Evolutionary conservation across 2,797 vertebrate genomes (phyloP), one percentile per base, ranked within the genome.

Genomic region (Gephyroberyx darwinii): DNA sequence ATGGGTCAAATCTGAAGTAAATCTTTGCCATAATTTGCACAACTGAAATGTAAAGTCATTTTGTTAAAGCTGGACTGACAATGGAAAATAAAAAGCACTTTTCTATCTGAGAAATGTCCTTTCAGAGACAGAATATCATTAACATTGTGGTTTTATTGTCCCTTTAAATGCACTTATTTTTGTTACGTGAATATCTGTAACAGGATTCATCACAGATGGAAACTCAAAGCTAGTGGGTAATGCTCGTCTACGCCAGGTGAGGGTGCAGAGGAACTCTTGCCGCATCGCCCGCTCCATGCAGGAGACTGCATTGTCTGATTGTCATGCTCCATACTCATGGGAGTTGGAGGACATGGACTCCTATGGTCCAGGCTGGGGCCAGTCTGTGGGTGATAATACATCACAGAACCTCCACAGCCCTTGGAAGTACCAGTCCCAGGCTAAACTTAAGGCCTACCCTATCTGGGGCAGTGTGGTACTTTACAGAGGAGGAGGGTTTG

Each of bases 121-220:
- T 26, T 26, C 1, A 26, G 35, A 37, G 5, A 37, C 8, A 37
- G 35, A 37, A 26, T 26, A 8, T 37, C 35, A 37, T 37, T 1
- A 37, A 37, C 8, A 12, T 41, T 41, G 19, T 55, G 4, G 2
- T 39, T 59, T 20, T 41, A n/a, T 7, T 6, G 58, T 53, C 22
- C n/a, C 47, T 68, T 52, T 20, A 52, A 57, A 52, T 54, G 5
- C 19, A 14, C 33, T 43, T 19, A 14, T n/a, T 61, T 8, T 61
- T 83, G 0, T 39, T 20, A 6, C 73, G 2, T 69, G 17, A 52
- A 55, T 33, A 52, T 62, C 43, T 71, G 0, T 73, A n/a, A 30
- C 59, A 99, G 98, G 97, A 50, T 99, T 98, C 83, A 94, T 99
- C 86, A 99, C 97, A 19, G 96, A 98, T 78, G 98, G 97, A 80